phyloP scores from a whole-genome alignment of 2,113 vertebrate genomes.

The Hystrix brachyura region DNA sequence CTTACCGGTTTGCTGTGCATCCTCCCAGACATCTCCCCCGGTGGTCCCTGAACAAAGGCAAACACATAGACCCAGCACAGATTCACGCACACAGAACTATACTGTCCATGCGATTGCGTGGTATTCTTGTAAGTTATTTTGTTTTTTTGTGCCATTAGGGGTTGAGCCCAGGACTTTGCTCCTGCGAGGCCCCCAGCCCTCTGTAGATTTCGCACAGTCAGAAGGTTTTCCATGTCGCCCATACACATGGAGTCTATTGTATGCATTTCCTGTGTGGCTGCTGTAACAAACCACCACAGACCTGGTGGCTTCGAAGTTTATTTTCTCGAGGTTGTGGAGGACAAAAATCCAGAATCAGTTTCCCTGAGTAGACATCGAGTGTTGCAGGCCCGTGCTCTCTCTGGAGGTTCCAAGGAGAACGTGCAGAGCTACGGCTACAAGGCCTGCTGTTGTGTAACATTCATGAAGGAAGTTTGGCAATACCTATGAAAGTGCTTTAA shows the following conservation, averaged over 20 bases:
- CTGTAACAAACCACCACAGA: slow-evolving; percentile 10
- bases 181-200: neutral
- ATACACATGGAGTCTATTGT: neutral
- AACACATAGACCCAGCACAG: neutral
- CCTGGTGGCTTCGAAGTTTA: neutral
- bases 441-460: neutral
- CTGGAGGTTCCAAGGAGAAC: neutral
- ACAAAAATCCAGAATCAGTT: neutral
- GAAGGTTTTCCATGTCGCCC: neutral
- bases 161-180: neutral
- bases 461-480: slow-evolving; percentile 35
- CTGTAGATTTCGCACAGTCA: slow-evolving; percentile 35
- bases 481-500: neutral
- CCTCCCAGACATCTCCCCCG: neutral
- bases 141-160: neutral
- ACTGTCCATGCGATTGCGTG: neutral
- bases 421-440: neutral
- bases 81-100: neutral
- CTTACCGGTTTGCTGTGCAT: neutral
- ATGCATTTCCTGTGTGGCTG: neutral
- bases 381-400: neutral
- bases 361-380: slow-evolving; percentile 32
- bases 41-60: neutral
- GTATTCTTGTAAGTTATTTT: neutral
- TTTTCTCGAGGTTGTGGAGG: neutral